Conservation (phyloP, 2,113 vertebrate species). For the Xenus cinereus region DNA sequence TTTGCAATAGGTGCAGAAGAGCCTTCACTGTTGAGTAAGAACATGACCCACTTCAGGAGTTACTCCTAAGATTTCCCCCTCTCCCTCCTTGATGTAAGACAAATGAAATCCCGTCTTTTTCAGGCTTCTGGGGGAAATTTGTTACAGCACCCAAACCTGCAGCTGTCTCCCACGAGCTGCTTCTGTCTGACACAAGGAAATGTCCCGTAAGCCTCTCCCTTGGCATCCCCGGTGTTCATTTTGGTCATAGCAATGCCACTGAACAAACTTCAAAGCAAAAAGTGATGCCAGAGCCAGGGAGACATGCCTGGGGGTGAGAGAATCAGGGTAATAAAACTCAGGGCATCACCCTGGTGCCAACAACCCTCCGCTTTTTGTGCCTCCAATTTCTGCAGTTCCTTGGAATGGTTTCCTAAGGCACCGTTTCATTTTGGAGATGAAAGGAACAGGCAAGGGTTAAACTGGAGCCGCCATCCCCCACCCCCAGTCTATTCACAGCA, state of each 20-base stretch:
- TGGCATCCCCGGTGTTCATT: background rate
- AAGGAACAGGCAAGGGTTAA: slow-evolving; percentile 49
- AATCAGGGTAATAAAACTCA: background rate
- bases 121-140: background rate
- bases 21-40: background rate
- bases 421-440: background rate
- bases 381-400: background rate
- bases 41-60: background rate
- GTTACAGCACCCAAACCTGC: background rate
- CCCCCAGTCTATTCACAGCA: slow-evolving; percentile 35
- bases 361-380: background rate
- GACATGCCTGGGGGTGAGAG: background rate
- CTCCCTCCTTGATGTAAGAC: background rate
- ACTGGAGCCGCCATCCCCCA: background rate
- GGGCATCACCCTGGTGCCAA: background rate
- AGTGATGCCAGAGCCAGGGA: background rate
- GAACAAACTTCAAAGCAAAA: slow-evolving; percentile 37
- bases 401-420: background rate
- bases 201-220: background rate
- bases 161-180: background rate
- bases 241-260: slow-evolving; percentile 7
- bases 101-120: background rate
- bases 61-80: background rate
- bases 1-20: background rate
- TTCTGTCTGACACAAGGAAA: background rate